Evolutionary conservation across 2,797 vertebrate species (phyloP).

Genomic region (Cygnus olor): DNA sequence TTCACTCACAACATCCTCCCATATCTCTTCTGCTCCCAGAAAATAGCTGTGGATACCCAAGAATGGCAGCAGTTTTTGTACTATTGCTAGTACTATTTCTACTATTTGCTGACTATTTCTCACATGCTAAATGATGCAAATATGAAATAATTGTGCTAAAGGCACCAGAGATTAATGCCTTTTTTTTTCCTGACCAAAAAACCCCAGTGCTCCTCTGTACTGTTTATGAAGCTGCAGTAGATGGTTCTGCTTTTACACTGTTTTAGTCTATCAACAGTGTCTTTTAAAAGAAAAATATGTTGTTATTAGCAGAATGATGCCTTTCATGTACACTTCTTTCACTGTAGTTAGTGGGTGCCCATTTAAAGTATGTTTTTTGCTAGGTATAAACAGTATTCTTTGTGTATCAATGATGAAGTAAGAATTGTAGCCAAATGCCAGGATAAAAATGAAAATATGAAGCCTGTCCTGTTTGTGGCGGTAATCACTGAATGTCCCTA

Average conservation of each 20-base stretch:
- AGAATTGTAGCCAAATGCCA: neutral
- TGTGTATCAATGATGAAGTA: neutral
- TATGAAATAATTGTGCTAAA: conserved; percentile 22
- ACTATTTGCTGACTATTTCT: conserved; percentile 18
- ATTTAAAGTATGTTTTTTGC: neutral
- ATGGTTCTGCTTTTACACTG: neutral
- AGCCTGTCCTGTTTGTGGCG: neutral
- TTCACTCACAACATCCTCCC: neutral
- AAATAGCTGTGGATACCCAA: conserved; percentile 19
- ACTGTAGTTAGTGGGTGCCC: neutral
- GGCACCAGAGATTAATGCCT: neutral
- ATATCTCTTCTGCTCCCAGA: neutral
- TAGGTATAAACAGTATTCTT: neutral
- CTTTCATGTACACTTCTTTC: neutral
- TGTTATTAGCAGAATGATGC: neutral
- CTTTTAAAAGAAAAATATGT: neutral
- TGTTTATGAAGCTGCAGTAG: neutral
- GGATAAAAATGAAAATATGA: neutral
- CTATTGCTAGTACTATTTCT: too few species aligned
- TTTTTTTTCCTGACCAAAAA: neutral
- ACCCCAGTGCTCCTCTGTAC: neutral
- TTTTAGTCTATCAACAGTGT: neutral
- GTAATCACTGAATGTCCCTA: neutral
- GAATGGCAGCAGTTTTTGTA: conserved; percentile 17
- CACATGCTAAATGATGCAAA: conserved; percentile 14